Conservation (phyloP, 2,888 invertebrate species). For the Hedychridium roseum region DNA sequence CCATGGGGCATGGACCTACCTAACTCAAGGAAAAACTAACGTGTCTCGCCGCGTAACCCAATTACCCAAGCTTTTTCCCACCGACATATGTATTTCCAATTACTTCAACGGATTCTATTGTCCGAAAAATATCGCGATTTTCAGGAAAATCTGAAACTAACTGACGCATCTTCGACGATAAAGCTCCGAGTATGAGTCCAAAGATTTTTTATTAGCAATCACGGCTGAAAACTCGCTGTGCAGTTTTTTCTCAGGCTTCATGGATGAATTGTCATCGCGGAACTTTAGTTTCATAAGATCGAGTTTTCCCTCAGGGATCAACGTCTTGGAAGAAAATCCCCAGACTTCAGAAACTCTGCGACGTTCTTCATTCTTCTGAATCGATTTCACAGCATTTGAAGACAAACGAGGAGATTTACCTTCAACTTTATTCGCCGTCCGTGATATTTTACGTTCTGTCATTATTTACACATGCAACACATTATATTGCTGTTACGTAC, state of each 20-base stretch:
- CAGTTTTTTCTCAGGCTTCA: constrained; percentile 43
- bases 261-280: constrained; percentile 18
- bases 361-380: not conserved
- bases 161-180: constrained; percentile 43
- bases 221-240: constrained; percentile 26
- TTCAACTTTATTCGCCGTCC: not conserved
- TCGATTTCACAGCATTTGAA: not conserved
- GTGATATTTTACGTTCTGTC: not conserved
- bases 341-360: constrained; percentile 1
- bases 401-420: constrained; percentile 7
- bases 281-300: constrained; percentile 1
- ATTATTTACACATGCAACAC: not conserved
- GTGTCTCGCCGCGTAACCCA: not conserved
- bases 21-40: not conserved
- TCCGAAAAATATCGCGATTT: constrained; percentile 10
- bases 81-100: not conserved
- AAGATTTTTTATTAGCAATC: constrained; percentile 24
- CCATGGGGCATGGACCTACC: not conserved
- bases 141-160: not conserved
- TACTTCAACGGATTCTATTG: not conserved
- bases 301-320: constrained; percentile 17
- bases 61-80: not conserved
- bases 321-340: constrained; percentile 11
- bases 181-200: constrained; percentile 45
- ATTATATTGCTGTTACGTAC: too few species aligned